A percentile compares a stretch with the other conserved stretches of the same genome.
These are phyloP conservation scores for Sitta carolinensis DNA, from an alignment of 2,797 vertebrate species.

Conservation along the genomic window DNA sequence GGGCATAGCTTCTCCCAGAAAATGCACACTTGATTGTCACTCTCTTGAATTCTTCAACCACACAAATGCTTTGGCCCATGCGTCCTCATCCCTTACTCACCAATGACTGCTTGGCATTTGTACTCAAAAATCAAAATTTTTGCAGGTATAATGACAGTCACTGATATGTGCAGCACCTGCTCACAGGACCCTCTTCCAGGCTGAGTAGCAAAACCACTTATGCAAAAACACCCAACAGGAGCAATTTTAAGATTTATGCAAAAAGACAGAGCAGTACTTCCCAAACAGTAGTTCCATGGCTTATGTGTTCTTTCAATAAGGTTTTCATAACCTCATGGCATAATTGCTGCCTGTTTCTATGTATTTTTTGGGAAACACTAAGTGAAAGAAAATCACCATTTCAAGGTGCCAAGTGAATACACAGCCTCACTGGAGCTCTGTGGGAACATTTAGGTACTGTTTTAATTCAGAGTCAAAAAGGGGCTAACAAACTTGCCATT, in stretches of 20 bases:
- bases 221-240: not conserved
- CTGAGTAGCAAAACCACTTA: not conserved
- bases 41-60: not conserved
- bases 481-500: conserved; percentile 37
- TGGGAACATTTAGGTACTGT: not conserved
- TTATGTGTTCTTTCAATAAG: not conserved
- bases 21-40: rapidly evolving
- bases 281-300: not conserved
- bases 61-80: not conserved
- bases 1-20: not conserved
- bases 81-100: not conserved
- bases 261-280: not conserved
- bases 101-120: not conserved
- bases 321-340: not conserved
- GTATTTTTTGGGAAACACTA: not conserved
- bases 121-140: not conserved
- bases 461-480: conserved; percentile 54
- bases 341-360: not conserved
- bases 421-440: conserved; percentile 3
- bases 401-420: conserved; percentile 4
- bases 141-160: not conserved
- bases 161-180: not conserved
- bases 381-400: not conserved
- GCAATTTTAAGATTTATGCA: not conserved
- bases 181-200: rapidly evolving